phyloP scores from a whole-genome alignment of 2,888 invertebrate species.

The Callimorpha dominula region DNA sequence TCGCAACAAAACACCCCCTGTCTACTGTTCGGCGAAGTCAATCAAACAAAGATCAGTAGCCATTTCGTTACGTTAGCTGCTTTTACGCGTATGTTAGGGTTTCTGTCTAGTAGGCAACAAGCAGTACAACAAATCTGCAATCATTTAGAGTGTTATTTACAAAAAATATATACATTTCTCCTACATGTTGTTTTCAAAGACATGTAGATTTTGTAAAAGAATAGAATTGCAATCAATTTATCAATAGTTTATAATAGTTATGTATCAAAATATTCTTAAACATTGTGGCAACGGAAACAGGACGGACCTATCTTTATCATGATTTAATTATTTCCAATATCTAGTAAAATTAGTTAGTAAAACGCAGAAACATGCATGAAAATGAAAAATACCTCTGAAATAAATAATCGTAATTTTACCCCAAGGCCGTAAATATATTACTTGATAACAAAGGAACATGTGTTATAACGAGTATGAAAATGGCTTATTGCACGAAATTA shows the following conservation, averaged over 20 bases:
- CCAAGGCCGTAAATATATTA: not conserved
- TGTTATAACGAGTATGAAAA: not conserved
- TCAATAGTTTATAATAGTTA: slow-evolving; percentile 11
- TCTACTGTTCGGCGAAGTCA: slow-evolving; percentile 6
- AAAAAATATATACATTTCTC: not conserved
- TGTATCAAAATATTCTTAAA: slow-evolving; percentile 26
- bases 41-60: slow-evolving; percentile 18
- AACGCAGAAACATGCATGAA: not conserved
- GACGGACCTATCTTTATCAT: slow-evolving; percentile 31
- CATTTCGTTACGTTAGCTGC: not conserved
- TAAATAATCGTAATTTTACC: not conserved
- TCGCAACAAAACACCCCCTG: not conserved
- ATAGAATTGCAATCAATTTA: not conserved
- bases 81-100: not conserved
- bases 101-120: not conserved
- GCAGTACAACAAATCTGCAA: not conserved
- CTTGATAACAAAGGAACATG: not conserved
- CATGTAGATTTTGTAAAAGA: not conserved
- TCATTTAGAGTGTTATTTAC: not conserved
- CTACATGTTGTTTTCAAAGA: not conserved
- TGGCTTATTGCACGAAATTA: not conserved
- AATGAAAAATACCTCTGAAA: slow-evolving; percentile 5
- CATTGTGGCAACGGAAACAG: slow-evolving; percentile 30
- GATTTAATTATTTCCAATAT: slow-evolving; percentile 16
- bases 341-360: slow-evolving; percentile 10